These are phyloP conservation scores for Tethea ocularis DNA, from an alignment of 2,888 invertebrate species.

Conservation along the genomic window DNA sequence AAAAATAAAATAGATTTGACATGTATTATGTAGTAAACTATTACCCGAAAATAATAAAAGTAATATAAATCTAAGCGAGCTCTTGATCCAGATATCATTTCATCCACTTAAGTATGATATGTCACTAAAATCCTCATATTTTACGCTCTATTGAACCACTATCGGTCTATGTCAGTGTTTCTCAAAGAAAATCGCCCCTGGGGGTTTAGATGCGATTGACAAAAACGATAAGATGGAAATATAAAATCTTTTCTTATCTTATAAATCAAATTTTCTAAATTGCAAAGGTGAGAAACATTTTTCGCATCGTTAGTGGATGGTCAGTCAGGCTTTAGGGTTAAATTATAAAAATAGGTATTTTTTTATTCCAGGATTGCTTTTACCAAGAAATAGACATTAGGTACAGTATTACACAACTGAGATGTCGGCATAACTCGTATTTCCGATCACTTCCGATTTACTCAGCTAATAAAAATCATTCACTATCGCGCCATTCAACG, in stretches of 20 bases:
- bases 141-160: background rate
- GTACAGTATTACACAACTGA: too few species aligned
- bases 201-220: background rate
- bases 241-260: background rate
- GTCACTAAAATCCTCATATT: constrained; percentile 3
- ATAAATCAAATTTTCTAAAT: too few species aligned
- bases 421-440: too few species aligned
- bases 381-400: too few species aligned
- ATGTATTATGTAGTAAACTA: background rate
- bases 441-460: too few species aligned
- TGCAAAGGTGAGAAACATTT: too few species aligned
- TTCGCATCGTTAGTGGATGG: too few species aligned
- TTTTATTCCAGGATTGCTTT: too few species aligned
- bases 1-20: background rate
- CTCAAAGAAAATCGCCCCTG: background rate
- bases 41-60: constrained; percentile 1
- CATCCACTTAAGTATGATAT: constrained; percentile 2
- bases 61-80: constrained; percentile 1
- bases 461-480: too few species aligned
- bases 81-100: constrained; percentile 4
- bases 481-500: too few species aligned
- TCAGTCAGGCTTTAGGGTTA: too few species aligned
- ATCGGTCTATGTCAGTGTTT: constrained; percentile 1
- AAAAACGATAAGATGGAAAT: background rate
- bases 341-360: too few species aligned